Evolutionary conservation across 2,888 invertebrate species (phyloP).

Genomic region (Copidosoma aretas): DNA sequence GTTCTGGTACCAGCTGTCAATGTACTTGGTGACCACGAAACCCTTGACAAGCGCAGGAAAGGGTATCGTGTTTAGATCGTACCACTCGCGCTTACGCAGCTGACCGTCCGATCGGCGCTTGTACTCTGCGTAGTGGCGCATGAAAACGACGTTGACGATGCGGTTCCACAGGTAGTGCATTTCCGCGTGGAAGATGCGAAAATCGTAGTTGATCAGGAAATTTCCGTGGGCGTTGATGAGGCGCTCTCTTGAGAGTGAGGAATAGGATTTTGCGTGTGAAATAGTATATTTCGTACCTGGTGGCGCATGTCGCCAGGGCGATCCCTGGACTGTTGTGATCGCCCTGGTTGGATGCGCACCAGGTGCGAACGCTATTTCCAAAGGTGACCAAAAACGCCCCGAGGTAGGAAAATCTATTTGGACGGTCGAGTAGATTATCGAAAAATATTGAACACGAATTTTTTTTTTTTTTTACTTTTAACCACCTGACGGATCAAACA

Average conservation of each 20-base stretch:
- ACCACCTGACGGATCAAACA: too few relatives aligned
- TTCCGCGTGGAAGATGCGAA: conserved; percentile 70
- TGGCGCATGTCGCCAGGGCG: too few relatives aligned
- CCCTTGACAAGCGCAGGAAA: conserved; percentile 71
- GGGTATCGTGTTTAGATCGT: conserved; percentile 75
- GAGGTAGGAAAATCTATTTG: too few relatives aligned
- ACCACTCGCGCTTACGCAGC: conserved; percentile 64
- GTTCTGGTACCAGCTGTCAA: conserved; percentile 74
- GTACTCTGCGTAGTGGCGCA: conserved; percentile 65
- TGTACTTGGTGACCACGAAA: conserved; percentile 68
- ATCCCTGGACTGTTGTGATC: too few relatives aligned
- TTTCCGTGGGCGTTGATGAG: conserved; percentile 75
- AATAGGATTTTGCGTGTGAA: too few relatives aligned
- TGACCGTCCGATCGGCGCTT: conserved; percentile 46
- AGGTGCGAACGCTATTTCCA: too few relatives aligned
- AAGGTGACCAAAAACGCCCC: too few relatives aligned
- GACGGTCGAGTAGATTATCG: too few relatives aligned
- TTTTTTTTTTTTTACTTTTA: too few relatives aligned
- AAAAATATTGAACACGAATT: too few relatives aligned
- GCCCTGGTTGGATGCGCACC: too few relatives aligned
- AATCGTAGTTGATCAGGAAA: conserved; percentile 75
- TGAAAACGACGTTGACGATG: conserved; percentile 77
- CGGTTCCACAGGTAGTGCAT: conserved; percentile 79
- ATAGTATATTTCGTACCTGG: too few relatives aligned
- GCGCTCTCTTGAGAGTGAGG: conserved; percentile 68